phyloP scores from a whole-genome alignment of 2,113 vertebrate species.

The Brachyistius frenatus region DNA sequence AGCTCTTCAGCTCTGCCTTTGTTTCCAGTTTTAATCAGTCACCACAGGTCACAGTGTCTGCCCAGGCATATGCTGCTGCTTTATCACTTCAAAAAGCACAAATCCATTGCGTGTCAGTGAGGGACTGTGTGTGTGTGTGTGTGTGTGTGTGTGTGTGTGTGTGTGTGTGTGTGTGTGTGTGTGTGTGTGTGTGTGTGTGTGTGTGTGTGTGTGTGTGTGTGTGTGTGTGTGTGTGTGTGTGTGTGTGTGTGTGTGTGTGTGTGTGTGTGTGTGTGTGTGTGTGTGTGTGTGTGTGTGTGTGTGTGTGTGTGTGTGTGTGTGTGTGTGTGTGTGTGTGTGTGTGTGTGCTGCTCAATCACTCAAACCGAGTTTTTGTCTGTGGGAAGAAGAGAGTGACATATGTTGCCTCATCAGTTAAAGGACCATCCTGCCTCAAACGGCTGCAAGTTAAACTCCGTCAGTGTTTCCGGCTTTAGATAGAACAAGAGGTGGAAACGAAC shows the following conservation, averaged over 20 bases:
- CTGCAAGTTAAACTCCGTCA: background rate
- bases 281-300: constrained; percentile 24
- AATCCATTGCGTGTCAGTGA: constrained; percentile 35
- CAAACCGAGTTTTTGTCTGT: constrained; percentile 16
- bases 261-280: constrained; percentile 14
- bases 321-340: constrained; percentile 19
- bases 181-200: constrained; percentile 26
- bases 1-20: constrained; percentile 65
- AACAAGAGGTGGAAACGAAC: background rate
- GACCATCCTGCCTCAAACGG: background rate
- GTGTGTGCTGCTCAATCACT: constrained; percentile 21
- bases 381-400: background rate
- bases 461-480: background rate
- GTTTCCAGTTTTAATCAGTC: constrained; percentile 69
- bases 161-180: background rate
- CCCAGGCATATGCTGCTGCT: constrained; percentile 58
- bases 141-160: background rate
- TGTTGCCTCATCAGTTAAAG: constrained; percentile 19
- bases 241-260: background rate
- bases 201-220: constrained; percentile 19
- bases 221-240: constrained; percentile 24
- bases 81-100: constrained; percentile 61
- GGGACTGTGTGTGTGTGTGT: constrained; percentile 20
- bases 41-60: constrained; percentile 68
- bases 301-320: background rate